These are phyloP conservation scores for Ariopsis seemanni DNA, from an alignment of 2,113 vertebrate species.

Conservation along the genomic window DNA sequence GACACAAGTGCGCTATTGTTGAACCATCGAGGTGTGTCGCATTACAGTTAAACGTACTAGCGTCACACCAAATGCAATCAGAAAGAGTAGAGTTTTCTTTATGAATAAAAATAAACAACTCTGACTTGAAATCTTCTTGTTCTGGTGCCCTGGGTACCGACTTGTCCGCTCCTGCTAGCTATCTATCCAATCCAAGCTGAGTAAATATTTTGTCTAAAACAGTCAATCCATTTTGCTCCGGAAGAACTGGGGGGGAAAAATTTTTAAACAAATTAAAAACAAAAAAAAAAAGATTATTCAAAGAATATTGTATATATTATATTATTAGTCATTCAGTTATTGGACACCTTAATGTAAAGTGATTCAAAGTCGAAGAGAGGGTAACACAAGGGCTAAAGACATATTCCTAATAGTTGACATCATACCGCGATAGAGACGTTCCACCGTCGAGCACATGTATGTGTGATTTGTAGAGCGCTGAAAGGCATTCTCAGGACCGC, in stretches of 20 bases:
- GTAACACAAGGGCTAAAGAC: constrained; percentile 50
- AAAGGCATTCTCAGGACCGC: constrained; percentile 73
- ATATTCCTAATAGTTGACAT: constrained; percentile 9
- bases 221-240: not conserved
- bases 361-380: not conserved
- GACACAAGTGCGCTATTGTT: not conserved
- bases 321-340: not conserved
- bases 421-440: constrained; percentile 8
- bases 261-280: not conserved
- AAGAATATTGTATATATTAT: not conserved
- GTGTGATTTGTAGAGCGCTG: constrained; percentile 36
- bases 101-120: not conserved
- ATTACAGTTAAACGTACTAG: not conserved
- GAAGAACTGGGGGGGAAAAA: not conserved
- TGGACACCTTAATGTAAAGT: constrained; percentile 19
- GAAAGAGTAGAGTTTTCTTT: not conserved
- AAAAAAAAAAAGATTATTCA: not conserved
- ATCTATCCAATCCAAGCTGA: too few species aligned
- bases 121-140: not conserved
- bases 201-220: not conserved
- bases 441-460: not conserved
- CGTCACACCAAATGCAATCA: not conserved
- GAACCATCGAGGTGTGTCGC: not conserved
- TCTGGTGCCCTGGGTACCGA: not conserved
- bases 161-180: not conserved